These are phyloP conservation scores for Arrhamphus sclerolepis DNA, from an alignment of 2,797 vertebrate genomes.

Conservation along the genomic window DNA sequence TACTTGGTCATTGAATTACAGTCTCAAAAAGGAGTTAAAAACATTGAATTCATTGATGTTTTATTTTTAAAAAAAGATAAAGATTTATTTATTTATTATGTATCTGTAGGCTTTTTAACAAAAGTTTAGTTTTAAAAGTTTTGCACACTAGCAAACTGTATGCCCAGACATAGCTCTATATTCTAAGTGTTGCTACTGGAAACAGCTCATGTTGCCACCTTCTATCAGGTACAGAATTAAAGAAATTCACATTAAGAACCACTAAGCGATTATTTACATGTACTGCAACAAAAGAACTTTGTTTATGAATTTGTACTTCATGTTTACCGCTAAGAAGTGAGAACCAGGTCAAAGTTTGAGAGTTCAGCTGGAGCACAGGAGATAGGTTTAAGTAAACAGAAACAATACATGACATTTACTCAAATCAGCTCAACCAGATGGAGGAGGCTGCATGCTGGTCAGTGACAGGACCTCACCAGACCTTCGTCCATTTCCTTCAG, in stretches of 20 bases:
- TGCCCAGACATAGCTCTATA: no score
- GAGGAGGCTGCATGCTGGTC: slow-evolving; percentile 27
- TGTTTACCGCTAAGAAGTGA: neutral
- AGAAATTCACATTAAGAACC: no score
- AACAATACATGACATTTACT: slow-evolving; percentile 34
- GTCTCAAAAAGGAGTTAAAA: slow-evolving; percentile 13
- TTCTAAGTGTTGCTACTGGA: no score
- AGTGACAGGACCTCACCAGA: slow-evolving; percentile 17
- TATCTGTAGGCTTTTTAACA: no score
- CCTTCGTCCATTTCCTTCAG: slow-evolving; percentile 35
- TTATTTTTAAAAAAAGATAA: no score
- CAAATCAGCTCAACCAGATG: slow-evolving; percentile 24
- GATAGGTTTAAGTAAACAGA: slow-evolving; percentile 30
- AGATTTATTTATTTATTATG: no score
- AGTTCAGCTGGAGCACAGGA: slow-evolving; percentile 33
- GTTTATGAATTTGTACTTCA: slow-evolving; percentile 2
- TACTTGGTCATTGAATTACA: slow-evolving; percentile 46
- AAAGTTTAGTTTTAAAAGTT: no score
- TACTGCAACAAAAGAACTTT: neutral
- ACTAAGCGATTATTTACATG: neutral
- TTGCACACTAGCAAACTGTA: no score
- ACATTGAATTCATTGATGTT: neutral
- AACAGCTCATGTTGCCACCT: no score
- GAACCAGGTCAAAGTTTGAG: slow-evolving; percentile 29
- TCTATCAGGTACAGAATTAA: no score